Percentiles rank a stretch among this genome's conserved stretches.
Evolutionary conservation across 2,888 invertebrate genomes (phyloP).

Genomic region (Latheticus oryzae): DNA sequence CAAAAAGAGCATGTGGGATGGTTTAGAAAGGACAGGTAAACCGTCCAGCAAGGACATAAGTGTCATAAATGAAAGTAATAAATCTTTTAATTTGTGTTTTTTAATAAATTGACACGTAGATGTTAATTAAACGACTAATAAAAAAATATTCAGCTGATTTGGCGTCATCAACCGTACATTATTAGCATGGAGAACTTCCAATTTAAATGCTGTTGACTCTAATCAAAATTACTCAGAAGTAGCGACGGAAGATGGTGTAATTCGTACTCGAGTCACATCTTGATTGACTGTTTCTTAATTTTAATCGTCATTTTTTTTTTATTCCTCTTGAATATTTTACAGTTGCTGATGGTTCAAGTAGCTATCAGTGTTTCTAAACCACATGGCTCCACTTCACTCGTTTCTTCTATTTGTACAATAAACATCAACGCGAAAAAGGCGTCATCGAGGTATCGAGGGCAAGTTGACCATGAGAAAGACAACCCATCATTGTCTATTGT

Average conservation of each 20-base stretch:
- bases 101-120: conserved; percentile 13
- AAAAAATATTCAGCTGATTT: conserved; percentile 14
- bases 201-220: conserved; percentile 28
- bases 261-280: conserved; percentile 21
- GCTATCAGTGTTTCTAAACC: conserved; percentile 28
- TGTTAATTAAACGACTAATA: conserved; percentile 17
- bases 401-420: conserved; percentile 20
- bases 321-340: no score
- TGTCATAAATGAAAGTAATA: conserved; percentile 15
- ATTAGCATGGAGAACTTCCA: conserved; percentile 12
- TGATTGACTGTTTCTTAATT: conserved; percentile 16
- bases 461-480: conserved; percentile 36
- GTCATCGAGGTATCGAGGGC: conserved; percentile 24
- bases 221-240: conserved; percentile 8
- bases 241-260: conserved; percentile 18
- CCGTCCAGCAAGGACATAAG: background rate
- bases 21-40: conserved; percentile 20
- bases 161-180: conserved; percentile 11
- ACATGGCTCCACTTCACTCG: conserved; percentile 32
- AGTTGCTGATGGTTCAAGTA: no score
- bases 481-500: conserved; percentile 32
- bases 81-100: conserved; percentile 14
- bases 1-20: conserved; percentile 8
- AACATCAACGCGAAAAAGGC: conserved; percentile 20
- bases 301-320: conserved; percentile 8